Percentiles rank a stretch among this genome's conserved stretches.
These are phyloP conservation scores for Actinia tenebrosa DNA, from an alignment of 64 coral and sea anemone species.

Conservation along the genomic window DNA sequence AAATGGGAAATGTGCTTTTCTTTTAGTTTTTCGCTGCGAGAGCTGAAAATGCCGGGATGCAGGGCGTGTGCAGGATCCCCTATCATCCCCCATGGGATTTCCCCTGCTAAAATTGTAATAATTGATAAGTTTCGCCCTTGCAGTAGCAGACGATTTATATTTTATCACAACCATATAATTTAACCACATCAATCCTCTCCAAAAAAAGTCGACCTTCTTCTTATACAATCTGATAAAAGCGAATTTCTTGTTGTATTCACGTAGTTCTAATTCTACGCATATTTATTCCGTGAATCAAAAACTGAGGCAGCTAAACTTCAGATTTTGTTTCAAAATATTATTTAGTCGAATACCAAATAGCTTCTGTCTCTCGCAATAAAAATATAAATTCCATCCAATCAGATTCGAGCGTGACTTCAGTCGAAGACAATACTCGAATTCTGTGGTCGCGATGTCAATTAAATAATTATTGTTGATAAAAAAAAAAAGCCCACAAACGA, in stretches of 20 bases:
- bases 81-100: too few species aligned
- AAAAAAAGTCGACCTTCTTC: background rate
- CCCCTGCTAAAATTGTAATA: background rate
- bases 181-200: background rate
- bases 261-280: conserved; percentile 1
- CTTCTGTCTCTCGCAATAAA: background rate
- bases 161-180: background rate
- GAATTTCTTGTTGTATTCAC: background rate
- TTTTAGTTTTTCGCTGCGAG: too few species aligned
- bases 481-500: background rate
- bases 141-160: background rate
- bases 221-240: background rate
- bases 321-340: background rate
- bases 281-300: background rate
- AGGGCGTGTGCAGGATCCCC: too few species aligned
- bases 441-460: background rate
- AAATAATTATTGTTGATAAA: background rate
- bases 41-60: too few species aligned
- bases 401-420: background rate
- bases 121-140: background rate
- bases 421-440: background rate
- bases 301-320: background rate
- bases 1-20: too few species aligned
- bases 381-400: background rate
- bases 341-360: background rate